Base-by-base conservation (phyloP, 2,888 invertebrate species). In the Imbricaverruca yamaguchii region DNA sequence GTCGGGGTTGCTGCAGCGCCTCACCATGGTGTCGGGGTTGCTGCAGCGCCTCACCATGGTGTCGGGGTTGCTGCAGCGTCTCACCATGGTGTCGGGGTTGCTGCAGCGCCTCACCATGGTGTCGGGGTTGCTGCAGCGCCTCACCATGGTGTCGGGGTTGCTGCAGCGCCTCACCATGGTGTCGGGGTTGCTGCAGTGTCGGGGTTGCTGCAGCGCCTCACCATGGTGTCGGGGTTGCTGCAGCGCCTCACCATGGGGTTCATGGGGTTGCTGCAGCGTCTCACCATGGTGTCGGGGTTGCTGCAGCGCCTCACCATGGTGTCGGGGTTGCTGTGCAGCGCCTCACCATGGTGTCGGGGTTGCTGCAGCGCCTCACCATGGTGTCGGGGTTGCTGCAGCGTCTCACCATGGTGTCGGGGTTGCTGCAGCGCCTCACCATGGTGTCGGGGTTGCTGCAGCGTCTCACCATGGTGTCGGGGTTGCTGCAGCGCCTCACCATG, bases 21-120 rank as follows among this genome's bases (percentile, higher is more conserved):
- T 67, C 25, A 67, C 67, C 67, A 67, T n/a, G n/a, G n/a, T 13
- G 67, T 67, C 67, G 1, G 67, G 67, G 67, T 67, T 67, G 67
- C 2, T 12, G 25, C 67, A 67, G 67, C 67, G 18, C 3, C 61
- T 61, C 18, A 61, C 61, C 61, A 61, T 15, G 15, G 15, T 61
- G 61, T 61, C 61, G 18, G 61, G 61, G 61, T 61, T 61, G 61
- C 8, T 8, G 18, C 61, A 61, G 61, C 61, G 59, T 1, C 61
- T 61, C 61, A 61, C 13, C 61, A 61, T 15, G 15, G 15, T 61
- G 61, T 61, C 61, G 13, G 61, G 61, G 61, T 61, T 61, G 61
- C 8, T 21, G 21, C 18, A 18, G 61, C 39, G 18, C 15, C 61
- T 61, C 61, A 61, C 61, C 61, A 61, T 15, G 15, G 15, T 61